phyloP scores from a whole-genome alignment of 2,113 vertebrate genomes.

The Apodemus speciosus region DNA sequence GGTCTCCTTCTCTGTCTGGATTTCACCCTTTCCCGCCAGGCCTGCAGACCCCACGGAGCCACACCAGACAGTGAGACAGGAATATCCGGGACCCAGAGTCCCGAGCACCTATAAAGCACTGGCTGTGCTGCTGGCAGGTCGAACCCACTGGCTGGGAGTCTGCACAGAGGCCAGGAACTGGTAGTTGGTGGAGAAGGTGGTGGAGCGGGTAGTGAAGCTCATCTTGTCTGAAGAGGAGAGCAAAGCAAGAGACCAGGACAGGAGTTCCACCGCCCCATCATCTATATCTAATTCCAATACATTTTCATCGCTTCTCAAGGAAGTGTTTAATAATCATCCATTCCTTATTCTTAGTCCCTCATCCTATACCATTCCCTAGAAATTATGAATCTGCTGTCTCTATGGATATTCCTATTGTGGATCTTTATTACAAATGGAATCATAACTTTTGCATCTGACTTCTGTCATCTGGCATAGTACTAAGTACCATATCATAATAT shows the following conservation, averaged over 20 bases:
- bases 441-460: constrained; percentile 1
- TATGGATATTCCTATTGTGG: neutral
- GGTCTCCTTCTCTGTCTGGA: too few species aligned
- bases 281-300: neutral
- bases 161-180: constrained; percentile 55
- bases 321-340: neutral
- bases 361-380: neutral
- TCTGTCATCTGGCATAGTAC: constrained; percentile 2
- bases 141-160: constrained; percentile 73
- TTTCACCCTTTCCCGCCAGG: neutral
- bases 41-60: constrained; percentile 68
- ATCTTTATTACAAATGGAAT: neutral
- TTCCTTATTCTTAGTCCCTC: neutral
- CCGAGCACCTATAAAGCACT: constrained; percentile 90
- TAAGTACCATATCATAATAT: neutral
- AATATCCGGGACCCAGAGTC: constrained; percentile 88
- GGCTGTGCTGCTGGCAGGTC: constrained; percentile 81
- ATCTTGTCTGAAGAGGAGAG: constrained; percentile 73
- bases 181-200: constrained; percentile 66
- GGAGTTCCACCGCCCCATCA: neutral
- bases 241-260: neutral
- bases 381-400: neutral
- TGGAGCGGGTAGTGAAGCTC: constrained; percentile 81
- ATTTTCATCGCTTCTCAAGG: neutral
- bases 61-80: constrained; percentile 73